These are phyloP conservation scores for Petrocephalus microphthalmus DNA, from an alignment of 2,113 vertebrate species.

Conservation along the genomic window DNA sequence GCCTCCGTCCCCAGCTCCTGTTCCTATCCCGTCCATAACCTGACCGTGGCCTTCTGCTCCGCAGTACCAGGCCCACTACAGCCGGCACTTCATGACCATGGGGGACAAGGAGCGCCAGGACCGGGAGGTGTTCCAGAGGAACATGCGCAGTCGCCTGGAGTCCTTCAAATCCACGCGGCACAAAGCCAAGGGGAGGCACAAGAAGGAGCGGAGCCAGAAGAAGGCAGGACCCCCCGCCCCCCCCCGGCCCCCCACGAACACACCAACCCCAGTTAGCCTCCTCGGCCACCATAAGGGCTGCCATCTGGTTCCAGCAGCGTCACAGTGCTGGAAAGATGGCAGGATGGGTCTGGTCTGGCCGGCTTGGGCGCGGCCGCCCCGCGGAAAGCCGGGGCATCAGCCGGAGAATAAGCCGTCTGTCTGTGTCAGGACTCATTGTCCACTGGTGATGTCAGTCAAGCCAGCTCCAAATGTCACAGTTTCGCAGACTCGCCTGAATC, in stretches of 20 bases:
- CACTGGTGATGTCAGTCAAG: background rate
- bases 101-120: slow-evolving; percentile 87
- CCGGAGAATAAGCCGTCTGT: background rate
- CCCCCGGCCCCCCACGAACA: background rate
- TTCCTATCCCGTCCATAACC: background rate
- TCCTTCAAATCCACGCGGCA: slow-evolving; percentile 86
- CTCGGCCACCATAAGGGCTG: background rate
- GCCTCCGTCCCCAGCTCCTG: background rate
- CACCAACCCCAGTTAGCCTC: background rate
- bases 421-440: slow-evolving; percentile 22
- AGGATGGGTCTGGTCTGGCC: background rate
- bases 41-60: background rate
- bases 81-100: slow-evolving; percentile 88
- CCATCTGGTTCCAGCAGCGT: background rate
- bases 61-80: slow-evolving; percentile 91
- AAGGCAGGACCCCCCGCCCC: slow-evolving; percentile 68
- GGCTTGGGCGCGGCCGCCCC: background rate
- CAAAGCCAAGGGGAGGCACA: slow-evolving; percentile 74
- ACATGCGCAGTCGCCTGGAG: slow-evolving; percentile 90
- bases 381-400: background rate
- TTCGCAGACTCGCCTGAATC: background rate
- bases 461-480: background rate
- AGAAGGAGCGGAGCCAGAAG: slow-evolving; percentile 77
- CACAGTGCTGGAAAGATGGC: background rate
- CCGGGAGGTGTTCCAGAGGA: slow-evolving; percentile 89